Evolutionary conservation across 1,140 invertebrate species (phyloP), one percentile per base, ranked within the genome.

Genomic region (Lithobius niger): DNA sequence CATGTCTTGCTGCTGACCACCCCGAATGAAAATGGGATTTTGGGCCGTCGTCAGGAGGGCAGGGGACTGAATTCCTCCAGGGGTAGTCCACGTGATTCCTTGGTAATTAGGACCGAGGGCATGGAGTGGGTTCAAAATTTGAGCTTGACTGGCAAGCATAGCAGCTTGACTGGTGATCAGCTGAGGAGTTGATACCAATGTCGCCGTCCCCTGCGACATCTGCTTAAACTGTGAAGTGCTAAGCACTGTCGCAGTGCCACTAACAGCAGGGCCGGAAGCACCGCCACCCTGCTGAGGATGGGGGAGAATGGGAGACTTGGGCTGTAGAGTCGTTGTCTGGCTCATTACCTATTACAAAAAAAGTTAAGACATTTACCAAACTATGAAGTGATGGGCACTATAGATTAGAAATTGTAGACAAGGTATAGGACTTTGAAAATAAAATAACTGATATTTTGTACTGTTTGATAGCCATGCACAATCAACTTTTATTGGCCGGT

Each of bases 21-120:
- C 82, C 54, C 87, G 70, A 59, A 91, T 88, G 61, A 90, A 88
- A 61, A 89, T 89, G 24, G 82, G 82, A 71, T 88, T 89, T 2
- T 80, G 82, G 0, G 79, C 69, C 2, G 77, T 76, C 2, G 72
- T 69, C 2, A 84, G 69, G 1, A 85, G 65, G 2, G 79, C 71
- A 28, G 77, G 79, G 6, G 81, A 79, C 59, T 83, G 84, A 19
- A 68, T 52, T 10, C 64, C 64, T n/a, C 64, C 63, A 27, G 65
- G 64, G 28, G 69, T 64, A 2, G 74, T 67, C 73, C 73, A 89
- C 57, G 52, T 79, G 71, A 71, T 27, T 74, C 83, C 36, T 78
- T 77, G 80, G 69, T 79, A 83, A 80, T 64, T 84, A 77, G 64
- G 62, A 44, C 70, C 83, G 77, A 69, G 47, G 44, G 65, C 65